These are phyloP conservation scores for Tauraco hartlaubi DNA, from an alignment of 2,797 vertebrate species.

Conservation along the genomic window DNA sequence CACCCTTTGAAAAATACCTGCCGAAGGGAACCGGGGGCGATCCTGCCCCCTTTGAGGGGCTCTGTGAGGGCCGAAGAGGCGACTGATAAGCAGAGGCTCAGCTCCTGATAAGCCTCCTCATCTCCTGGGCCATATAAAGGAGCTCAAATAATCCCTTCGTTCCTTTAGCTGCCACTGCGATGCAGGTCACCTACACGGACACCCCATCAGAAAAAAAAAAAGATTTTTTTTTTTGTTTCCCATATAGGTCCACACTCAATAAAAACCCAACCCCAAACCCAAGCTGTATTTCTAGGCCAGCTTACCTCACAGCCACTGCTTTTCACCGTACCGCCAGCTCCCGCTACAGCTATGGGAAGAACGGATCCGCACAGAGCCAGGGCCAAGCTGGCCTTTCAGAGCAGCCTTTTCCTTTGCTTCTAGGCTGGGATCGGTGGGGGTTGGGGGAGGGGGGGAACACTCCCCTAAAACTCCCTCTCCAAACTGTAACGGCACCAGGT, in stretches of 20 bases:
- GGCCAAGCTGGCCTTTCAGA: neutral
- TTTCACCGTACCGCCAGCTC: neutral
- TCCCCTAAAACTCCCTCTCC: neutral
- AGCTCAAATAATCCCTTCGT: neutral
- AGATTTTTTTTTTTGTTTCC: neutral
- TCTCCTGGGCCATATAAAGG: neutral
- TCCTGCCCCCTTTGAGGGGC: neutral
- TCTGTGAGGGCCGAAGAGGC: neutral
- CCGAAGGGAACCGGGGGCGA: rapidly evolving
- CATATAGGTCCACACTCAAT: neutral
- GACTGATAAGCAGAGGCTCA: rapidly evolving
- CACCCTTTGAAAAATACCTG: neutral
- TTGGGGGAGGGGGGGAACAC: neutral
- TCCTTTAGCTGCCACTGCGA: neutral
- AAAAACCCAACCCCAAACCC: neutral
- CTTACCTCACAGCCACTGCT: neutral
- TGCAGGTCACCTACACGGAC: neutral
- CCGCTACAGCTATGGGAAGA: neutral
- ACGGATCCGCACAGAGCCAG: neutral
- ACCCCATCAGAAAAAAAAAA: neutral
- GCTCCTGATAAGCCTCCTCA: neutral
- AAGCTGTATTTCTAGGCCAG: neutral
- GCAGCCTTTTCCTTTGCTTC: neutral
- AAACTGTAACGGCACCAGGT: neutral
- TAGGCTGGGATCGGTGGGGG: neutral